Evolutionary conservation across 2,113 vertebrate genomes (phyloP).

Genomic region (Stictonetta naevosa): DNA sequence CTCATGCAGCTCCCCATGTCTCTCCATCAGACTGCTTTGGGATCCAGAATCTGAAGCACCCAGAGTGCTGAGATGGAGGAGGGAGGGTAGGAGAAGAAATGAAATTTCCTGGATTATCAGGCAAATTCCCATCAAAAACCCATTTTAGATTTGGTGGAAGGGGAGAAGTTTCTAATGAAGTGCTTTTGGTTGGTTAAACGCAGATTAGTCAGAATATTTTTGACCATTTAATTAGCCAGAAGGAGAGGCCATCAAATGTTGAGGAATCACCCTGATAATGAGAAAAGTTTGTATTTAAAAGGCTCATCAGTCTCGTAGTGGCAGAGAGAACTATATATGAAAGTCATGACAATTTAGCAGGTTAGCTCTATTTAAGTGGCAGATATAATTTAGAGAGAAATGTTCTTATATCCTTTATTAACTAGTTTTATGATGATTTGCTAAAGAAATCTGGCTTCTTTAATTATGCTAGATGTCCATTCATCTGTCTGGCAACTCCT

Average conservation of each 20-base stretch:
- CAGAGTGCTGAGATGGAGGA: neutral
- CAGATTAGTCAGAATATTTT: neutral
- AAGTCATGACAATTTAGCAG: neutral
- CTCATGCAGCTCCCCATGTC: neutral
- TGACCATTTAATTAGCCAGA: neutral
- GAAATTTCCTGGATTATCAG: neutral
- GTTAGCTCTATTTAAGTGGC: neutral
- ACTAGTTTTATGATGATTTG: neutral
- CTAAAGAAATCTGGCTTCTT: neutral
- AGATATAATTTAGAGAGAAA: neutral
- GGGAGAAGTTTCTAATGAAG: neutral
- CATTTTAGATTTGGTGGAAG: neutral
- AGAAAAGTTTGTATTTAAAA: slow-evolving; percentile 4
- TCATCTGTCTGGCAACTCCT: neutral
- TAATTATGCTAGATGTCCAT: neutral
- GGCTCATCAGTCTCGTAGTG: neutral
- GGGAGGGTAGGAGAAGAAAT: neutral
- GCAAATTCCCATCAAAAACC: neutral
- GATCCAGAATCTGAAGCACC: neutral
- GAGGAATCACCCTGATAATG: neutral
- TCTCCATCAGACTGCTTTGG: neutral
- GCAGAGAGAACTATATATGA: neutral
- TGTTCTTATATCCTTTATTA: neutral
- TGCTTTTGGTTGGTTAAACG: neutral
- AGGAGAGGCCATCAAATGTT: neutral